These are phyloP conservation scores for Linepithema humile DNA, from an alignment of 1,140 invertebrate genomes.

Conservation along the genomic window DNA sequence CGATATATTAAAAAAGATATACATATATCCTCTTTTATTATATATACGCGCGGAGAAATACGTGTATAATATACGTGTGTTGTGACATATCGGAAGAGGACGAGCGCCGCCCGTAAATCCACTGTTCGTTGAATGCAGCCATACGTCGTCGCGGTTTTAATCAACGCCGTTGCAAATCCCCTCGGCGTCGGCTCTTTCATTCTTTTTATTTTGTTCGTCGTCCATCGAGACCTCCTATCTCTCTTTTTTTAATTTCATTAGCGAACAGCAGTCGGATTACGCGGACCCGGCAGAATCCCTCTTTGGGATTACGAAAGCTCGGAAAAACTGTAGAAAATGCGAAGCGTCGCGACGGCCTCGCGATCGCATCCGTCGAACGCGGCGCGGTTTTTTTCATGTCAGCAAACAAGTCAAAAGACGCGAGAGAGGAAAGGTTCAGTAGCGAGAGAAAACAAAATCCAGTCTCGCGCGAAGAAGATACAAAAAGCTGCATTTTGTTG, in stretches of 20 bases:
- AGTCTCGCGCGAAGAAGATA: neutral
- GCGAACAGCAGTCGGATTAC: constrained; percentile 81
- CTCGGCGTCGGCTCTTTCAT: constrained; percentile 74
- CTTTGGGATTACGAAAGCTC: constrained; percentile 81
- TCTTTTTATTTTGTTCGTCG: constrained; percentile 66
- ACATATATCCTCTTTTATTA: neutral
- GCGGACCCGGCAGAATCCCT: constrained; percentile 73
- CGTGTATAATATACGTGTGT: neutral
- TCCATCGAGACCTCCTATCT: constrained; percentile 57
- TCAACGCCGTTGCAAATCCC: constrained; percentile 81
- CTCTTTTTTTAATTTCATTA: constrained; percentile 81
- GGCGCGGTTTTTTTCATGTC: constrained; percentile 19
- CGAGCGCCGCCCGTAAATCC: constrained; percentile 55
- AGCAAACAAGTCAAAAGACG: constrained; percentile 30
- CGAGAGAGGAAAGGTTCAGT: neutral
- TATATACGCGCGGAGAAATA: neutral
- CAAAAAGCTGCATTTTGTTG: neutral
- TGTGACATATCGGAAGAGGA: constrained; percentile 47
- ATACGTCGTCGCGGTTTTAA: constrained; percentile 79
- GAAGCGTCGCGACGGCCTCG: constrained; percentile 17
- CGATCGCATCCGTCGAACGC: neutral
- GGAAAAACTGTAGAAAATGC: constrained; percentile 80
- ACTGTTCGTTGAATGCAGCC: constrained; percentile 74
- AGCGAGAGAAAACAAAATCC: neutral
- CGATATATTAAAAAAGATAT: constrained; percentile 2